Evolutionary conservation across 2,797 vertebrate species (phyloP), one percentile per base, ranked within the genome.

Genomic region (Parotocinclus haroldoi): DNA sequence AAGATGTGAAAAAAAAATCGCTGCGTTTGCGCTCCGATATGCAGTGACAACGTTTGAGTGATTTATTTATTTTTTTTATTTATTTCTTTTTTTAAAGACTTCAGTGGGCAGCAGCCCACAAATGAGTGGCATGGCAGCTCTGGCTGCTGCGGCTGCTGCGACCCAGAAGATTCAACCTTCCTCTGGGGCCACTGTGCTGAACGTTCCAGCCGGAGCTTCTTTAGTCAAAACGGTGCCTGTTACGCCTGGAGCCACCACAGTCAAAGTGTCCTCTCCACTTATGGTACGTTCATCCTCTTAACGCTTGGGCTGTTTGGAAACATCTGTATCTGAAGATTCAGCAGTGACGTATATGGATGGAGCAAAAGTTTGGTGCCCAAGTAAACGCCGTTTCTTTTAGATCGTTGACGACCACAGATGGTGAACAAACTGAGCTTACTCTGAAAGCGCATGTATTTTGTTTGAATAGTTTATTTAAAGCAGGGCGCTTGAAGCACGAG

Each of bases 121-220:
- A 86, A 96, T 98, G 94, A 96, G 94, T 63, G 91, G 95, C 59
- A 96, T 96, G 95, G 95, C 95, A 11, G 94, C 95, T 7, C 81
- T 96, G 73, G 94, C 94, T 0, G 95, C 95, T 3, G 95, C 95
- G 0, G 95, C 95, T 0, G 94, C 95, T 0, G 95, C 95, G 69
- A 97, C 95, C 44, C 95, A 98, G 81, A 97, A 97, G 82, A 97
- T 97, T 68, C 95, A 94, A 0, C 94, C 95, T 4, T 91, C 94
- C 6, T 92, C 93, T 1, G 89, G 89, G 0, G 90, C 93, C 78
- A 94, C 94, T 0, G 75, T 96, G 74, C 89, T 96, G 49, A 94
- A 90, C 58, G 79, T 96, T 67, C 94, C 94, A 10, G 88, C 92
- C 0, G 95, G 94, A 10, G 86, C 94, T 73, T 95, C 94, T 79